phyloP scores from a whole-genome alignment of 2,797 vertebrate species.

The Cryptoprocta ferox region DNA sequence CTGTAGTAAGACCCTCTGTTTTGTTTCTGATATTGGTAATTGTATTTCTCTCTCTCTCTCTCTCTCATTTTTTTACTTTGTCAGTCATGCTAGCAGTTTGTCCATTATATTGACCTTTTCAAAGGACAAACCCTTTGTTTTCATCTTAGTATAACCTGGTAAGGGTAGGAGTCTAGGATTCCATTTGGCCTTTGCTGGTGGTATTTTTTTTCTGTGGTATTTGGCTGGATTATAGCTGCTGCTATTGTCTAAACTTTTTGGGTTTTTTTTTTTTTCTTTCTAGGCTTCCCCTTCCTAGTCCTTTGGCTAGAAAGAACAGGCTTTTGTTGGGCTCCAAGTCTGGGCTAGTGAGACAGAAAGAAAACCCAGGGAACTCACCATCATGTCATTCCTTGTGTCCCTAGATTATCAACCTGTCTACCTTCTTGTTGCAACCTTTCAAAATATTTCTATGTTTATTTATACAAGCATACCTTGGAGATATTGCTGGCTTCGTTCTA shows the following conservation, averaged over 20 bases:
- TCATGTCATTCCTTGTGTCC: not conserved
- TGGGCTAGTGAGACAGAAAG: not conserved
- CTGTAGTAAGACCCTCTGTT: not conserved
- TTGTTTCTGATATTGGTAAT: not conserved
- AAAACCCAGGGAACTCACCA: not conserved
- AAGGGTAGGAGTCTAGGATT: not conserved
- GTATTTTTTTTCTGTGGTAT: not conserved
- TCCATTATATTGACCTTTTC: not conserved
- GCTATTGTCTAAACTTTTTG: not conserved
- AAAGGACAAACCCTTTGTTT: not conserved
- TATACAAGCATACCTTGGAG: not conserved
- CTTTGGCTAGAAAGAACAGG: not conserved
- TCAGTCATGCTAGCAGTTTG: not conserved
- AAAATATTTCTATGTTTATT: not conserved
- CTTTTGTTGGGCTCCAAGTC: not conserved
- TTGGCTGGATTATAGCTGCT: not conserved
- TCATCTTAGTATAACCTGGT: not conserved
- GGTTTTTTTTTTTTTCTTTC: not conserved
- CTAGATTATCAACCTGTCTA: not conserved
- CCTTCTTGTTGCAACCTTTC: not conserved
- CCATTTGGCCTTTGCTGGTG: not conserved
- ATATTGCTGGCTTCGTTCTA: not conserved
- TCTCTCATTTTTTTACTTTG: not conserved
- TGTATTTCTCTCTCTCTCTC: not conserved
- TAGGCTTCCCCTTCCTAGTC: not conserved